Evolutionary conservation across 2,113 vertebrate species (phyloP).

Genomic region (Pomatostomus ruficeps): DNA sequence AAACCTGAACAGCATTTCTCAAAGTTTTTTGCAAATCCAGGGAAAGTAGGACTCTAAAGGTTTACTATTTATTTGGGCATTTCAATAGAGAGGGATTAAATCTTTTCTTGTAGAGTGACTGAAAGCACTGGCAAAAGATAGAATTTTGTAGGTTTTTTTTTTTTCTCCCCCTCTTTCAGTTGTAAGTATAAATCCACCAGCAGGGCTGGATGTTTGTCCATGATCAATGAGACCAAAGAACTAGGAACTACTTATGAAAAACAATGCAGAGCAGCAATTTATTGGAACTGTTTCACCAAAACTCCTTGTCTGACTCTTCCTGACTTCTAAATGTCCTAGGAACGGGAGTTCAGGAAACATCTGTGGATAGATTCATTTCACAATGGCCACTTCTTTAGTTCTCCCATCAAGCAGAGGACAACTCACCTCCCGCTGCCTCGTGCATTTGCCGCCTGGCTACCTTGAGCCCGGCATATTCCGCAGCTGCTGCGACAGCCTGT

Average conservation of each 20-base stretch:
- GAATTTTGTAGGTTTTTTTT: background rate
- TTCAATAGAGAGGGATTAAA: background rate
- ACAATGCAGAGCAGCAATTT: background rate
- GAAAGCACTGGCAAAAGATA: background rate
- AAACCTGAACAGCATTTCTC: background rate
- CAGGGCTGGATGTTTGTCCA: background rate
- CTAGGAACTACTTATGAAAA: background rate
- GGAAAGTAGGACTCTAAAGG: background rate
- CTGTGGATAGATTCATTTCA: background rate
- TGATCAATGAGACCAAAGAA: background rate
- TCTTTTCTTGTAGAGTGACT: background rate
- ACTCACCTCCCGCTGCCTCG: slow-evolving; percentile 73
- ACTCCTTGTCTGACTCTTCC: background rate
- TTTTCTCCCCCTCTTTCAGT: rapidly evolving
- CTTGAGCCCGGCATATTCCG: slow-evolving; percentile 90
- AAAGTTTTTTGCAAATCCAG: background rate
- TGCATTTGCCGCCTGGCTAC: slow-evolving; percentile 87
- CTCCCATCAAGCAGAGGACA: background rate
- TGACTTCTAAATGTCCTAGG: background rate
- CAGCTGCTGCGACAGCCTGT: slow-evolving; percentile 93
- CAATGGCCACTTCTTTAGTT: rapidly evolving
- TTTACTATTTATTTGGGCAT: background rate
- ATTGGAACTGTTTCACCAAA: background rate
- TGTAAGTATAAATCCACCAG: background rate
- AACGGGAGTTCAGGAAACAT: background rate